These are phyloP conservation scores for Lasioglossum calceatum DNA, from an alignment of 2,888 invertebrate species.

Conservation along the genomic window DNA sequence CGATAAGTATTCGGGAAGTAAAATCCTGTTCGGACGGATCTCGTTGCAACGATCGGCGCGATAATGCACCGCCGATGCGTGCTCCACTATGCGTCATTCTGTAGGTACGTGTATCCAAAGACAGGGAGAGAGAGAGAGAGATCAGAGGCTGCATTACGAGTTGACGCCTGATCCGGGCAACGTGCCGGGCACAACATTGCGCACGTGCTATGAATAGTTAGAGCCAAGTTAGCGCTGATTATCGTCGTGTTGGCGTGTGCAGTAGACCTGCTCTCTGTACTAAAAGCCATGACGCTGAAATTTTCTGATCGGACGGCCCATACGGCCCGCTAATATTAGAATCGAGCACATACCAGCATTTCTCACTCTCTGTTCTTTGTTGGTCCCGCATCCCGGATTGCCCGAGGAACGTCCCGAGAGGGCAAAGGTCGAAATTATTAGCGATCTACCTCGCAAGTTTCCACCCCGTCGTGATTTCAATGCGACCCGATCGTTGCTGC, in stretches of 20 bases:
- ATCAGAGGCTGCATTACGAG: constrained; percentile 61
- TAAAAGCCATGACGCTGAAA: constrained; percentile 62
- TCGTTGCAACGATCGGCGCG: constrained; percentile 26
- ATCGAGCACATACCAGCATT: constrained; percentile 63
- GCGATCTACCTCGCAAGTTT: not conserved
- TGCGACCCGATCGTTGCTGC: not conserved
- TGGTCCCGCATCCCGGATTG: constrained; percentile 34
- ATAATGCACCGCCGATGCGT: constrained; percentile 33
- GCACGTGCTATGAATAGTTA: constrained; percentile 79
- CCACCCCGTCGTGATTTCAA: not conserved
- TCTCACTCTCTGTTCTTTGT: constrained; percentile 57
- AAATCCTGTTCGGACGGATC: constrained; percentile 10
- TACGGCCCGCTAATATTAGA: constrained; percentile 70
- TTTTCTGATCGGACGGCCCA: constrained; percentile 69
- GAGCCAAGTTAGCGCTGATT: constrained; percentile 77
- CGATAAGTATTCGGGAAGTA: constrained; percentile 26
- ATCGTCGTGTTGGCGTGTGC: constrained; percentile 67
- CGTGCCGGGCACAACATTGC: constrained; percentile 76
- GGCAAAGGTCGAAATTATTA: constrained; percentile 45
- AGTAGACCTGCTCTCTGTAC: constrained; percentile 30
- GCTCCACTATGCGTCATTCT: constrained; percentile 11
- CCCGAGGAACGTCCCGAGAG: constrained; percentile 22
- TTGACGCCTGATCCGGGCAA: constrained; percentile 71
- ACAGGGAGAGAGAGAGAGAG: not conserved
- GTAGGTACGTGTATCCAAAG: constrained; percentile 7